Evolutionary conservation across 2,888 invertebrate genomes (phyloP).

Genomic region (Keiferia lycopersicella): DNA sequence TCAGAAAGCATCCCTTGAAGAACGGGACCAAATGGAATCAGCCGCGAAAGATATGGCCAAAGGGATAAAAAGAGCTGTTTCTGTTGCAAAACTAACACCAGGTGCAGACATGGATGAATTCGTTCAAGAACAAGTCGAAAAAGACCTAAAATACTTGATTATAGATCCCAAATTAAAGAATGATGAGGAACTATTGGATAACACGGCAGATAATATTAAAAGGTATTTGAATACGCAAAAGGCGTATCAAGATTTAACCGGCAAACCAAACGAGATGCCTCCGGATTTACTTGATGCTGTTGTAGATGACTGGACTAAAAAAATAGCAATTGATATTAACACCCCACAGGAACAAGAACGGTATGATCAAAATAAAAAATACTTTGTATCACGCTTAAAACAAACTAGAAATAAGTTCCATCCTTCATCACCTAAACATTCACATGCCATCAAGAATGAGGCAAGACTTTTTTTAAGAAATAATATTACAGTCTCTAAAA

Average conservation of each 20-base stretch:
- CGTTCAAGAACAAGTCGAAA: constrained; percentile 1
- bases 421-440: not conserved
- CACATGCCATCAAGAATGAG: not conserved
- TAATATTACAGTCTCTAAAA: not conserved
- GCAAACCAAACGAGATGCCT: constrained; percentile 12
- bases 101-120: constrained; percentile 1
- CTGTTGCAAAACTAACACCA: constrained; percentile 1
- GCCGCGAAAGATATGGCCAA: not conserved
- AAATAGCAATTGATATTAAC: not conserved
- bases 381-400: constrained; percentile 1
- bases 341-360: not conserved
- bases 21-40: not conserved
- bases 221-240: constrained; percentile 37
- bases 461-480: not conserved
- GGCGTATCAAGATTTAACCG: constrained; percentile 38
- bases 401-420: not conserved
- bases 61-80: not conserved
- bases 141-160: not conserved
- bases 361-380: constrained; percentile 4
- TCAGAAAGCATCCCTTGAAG: constrained; percentile 2
- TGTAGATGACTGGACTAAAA: not conserved
- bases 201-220: constrained; percentile 35
- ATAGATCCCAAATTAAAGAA: not conserved
- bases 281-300: not conserved
- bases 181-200: constrained; percentile 28